Evolutionary conservation across 2,888 invertebrate genomes (phyloP).

Genomic region (Erebia epiphron): DNA sequence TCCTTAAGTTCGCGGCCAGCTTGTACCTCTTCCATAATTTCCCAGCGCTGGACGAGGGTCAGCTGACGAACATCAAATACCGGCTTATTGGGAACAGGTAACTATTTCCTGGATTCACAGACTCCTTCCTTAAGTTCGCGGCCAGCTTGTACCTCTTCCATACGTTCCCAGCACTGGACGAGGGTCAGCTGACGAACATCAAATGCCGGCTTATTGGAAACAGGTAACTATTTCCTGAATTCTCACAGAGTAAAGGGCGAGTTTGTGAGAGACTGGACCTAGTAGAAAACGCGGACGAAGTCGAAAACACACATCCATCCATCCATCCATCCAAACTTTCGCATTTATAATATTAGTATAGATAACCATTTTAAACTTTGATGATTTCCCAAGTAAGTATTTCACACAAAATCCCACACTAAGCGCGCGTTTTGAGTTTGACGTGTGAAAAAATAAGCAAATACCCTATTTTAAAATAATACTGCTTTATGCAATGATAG

Average conservation of each 20-base stretch:
- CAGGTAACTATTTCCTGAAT: conserved; percentile 80
- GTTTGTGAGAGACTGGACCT: too few relatives aligned
- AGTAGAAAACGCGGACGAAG: too few relatives aligned
- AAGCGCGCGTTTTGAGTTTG: too few relatives aligned
- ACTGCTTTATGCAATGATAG: too few relatives aligned
- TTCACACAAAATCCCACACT: too few relatives aligned
- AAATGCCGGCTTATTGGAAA: conserved; percentile 90
- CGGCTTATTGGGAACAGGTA: conserved; percentile 91
- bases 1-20: conserved; percentile 90
- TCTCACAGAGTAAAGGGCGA: background rate
- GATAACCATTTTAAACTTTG: too few relatives aligned
- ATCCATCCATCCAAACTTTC: too few relatives aligned
- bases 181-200: conserved; percentile 90
- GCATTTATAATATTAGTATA: too few relatives aligned
- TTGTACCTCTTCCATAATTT: conserved; percentile 88
- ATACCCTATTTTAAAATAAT: too few relatives aligned
- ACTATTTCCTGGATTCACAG: conserved; percentile 54
- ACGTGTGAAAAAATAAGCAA: too few relatives aligned
- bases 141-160: conserved; percentile 88
- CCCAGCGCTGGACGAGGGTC: conserved; percentile 88
- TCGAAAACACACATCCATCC: too few relatives aligned
- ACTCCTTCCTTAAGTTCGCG: conserved; percentile 91
- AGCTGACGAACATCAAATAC: conserved; percentile 88
- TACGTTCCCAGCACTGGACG: conserved; percentile 86
- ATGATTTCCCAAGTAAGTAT: too few relatives aligned